Conservation (phyloP, 2,797 vertebrate species). For the Chromis chromis region DNA sequence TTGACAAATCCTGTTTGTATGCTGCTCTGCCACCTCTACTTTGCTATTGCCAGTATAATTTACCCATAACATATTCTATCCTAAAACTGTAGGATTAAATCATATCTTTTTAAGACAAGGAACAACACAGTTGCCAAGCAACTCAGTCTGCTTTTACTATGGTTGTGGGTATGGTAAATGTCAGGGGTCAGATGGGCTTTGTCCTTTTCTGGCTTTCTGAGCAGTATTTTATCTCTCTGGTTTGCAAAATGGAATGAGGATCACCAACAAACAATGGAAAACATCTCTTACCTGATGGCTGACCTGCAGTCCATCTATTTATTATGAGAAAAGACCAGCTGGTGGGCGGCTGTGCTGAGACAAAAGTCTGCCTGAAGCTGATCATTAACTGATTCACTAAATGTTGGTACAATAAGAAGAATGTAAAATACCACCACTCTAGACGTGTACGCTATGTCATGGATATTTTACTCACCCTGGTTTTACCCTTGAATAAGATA, state of each 20-base stretch:
- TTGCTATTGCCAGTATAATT: neutral
- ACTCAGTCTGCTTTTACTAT: constrained; percentile 56
- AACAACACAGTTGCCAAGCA: constrained; percentile 71
- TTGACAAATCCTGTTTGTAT: neutral
- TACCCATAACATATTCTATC: neutral
- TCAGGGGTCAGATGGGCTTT: constrained; percentile 35
- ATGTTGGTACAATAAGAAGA: neutral
- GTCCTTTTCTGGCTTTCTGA: constrained; percentile 7
- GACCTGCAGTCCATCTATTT: constrained; percentile 33
- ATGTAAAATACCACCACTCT: neutral
- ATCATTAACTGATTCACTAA: neutral
- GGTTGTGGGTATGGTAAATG: constrained; percentile 4
- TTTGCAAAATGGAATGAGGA: neutral
- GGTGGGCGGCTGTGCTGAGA: neutral
- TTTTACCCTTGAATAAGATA: too few species aligned
- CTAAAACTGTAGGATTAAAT: neutral
- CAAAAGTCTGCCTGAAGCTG: constrained; percentile 1
- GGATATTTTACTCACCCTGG: too few species aligned
- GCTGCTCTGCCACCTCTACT: neutral
- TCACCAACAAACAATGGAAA: neutral
- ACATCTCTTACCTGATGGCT: constrained; percentile 70
- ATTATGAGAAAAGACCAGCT: constrained; percentile 13
- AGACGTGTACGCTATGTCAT: too few species aligned
- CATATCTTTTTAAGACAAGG: neutral
- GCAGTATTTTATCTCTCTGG: neutral